Conservation (phyloP, 2,888 invertebrate genomes). For the Eulithis testata region DNA sequence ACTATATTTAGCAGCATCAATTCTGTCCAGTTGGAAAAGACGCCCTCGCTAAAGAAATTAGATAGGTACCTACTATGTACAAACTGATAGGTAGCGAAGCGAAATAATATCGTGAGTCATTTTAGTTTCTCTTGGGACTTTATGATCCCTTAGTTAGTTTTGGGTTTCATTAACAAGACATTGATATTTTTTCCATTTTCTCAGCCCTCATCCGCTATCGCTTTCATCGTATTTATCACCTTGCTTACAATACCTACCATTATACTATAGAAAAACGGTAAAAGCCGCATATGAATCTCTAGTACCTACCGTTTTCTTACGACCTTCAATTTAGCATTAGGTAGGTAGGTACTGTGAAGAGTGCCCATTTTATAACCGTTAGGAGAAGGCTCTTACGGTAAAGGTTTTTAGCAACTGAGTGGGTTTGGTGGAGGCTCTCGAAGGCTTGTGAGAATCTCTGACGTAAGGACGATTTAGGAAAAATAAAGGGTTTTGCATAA, state of each 20-base stretch:
- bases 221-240: neutral
- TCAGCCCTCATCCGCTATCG: neutral
- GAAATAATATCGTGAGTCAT: too few relatives aligned
- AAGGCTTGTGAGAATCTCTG: neutral
- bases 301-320: neutral
- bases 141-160: too few relatives aligned
- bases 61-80: too few relatives aligned
- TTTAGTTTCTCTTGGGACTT: too few relatives aligned
- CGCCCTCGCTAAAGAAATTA: too few relatives aligned
- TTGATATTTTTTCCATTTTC: neutral
- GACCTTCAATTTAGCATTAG: slow-evolving; percentile 15
- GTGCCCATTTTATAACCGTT: slow-evolving; percentile 24
- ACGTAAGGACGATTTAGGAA: slow-evolving; percentile 6
- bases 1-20: too few relatives aligned
- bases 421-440: slow-evolving; percentile 12
- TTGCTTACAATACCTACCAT: neutral
- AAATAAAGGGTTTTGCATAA: slow-evolving; percentile 3
- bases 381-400: slow-evolving; percentile 7
- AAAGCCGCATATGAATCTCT: slow-evolving; percentile 7
- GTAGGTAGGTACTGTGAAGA: slow-evolving; percentile 1
- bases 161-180: neutral
- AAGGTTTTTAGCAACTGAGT: neutral
- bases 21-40: too few relatives aligned
- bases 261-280: slow-evolving; percentile 7
- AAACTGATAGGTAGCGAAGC: too few relatives aligned